Evolutionary conservation across 2,797 vertebrate genomes (phyloP), one percentile per base, ranked within the genome.

Genomic region (Centropyge bicolor): DNA sequence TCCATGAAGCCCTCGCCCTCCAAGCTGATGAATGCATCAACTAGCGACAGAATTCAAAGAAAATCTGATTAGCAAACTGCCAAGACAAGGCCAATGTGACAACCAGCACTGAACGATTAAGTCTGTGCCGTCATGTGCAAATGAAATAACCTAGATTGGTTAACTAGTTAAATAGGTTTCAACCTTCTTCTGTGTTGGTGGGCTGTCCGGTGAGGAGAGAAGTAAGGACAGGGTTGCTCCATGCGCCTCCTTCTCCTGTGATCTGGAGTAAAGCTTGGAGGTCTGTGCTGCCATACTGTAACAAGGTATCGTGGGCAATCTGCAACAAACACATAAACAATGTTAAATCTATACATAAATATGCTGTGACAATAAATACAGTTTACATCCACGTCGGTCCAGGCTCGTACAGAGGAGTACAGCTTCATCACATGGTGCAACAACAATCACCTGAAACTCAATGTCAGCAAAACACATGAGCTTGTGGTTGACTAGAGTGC

Each of bases 1-100:
- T 99, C 98, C 94, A 99, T 97, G 93, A 99, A 99, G 89, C 96
- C 96, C 86, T 97, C 96, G 9, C 98, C 98, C 94, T 99, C 98
- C 95, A 96, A 95, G 90, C 94, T 96, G 91, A 99, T 97, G 93
- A 97, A 97, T 46, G 96, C 95, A 90, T 97, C 96, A 70, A 96
- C 95, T 96, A 55, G n/a, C 36, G 13, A 85, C 63, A 87, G 17
- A 86, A 67, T 59, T 12, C 5, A 74, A 51, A 74, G 14, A 64
- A 36, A 41, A 61, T 7, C 5, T 16, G 41, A 51, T 76, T 19
- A 85, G 55, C 9, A 63, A 64, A 54, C 41, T 35, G 41, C 16
- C 4, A 49, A 0, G 1, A 55, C 49, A 57, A 2, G 5, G 0
- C 8, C 13, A 65, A 40, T 11, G 40, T 35, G 7, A 67, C 6